These are phyloP conservation scores for Tethya wilhelma DNA, from an alignment of 37 sponge, comb jelly and placozoan genomes.

Conservation along the genomic window DNA sequence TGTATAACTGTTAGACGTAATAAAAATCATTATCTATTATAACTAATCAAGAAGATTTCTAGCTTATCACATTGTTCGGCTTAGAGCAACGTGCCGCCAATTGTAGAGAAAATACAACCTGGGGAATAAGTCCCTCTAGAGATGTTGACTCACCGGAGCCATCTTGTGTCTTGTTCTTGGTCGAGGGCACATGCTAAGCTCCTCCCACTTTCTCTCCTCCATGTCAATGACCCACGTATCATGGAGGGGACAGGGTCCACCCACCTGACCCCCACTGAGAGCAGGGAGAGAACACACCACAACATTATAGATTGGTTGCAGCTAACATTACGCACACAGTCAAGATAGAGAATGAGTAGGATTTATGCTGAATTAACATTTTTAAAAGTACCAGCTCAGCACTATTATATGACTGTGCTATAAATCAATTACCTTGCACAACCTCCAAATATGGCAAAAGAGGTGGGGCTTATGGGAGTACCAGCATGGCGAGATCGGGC, in stretches of 20 bases:
- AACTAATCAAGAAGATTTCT: no score
- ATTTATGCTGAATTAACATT: no score
- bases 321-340: neutral
- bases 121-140: no score
- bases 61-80: no score
- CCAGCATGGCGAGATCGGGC: conserved; percentile 59
- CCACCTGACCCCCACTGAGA: conserved; percentile 60
- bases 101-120: no score
- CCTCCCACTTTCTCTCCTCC: conserved; percentile 1
- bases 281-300: no score
- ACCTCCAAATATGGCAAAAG: conserved; percentile 70
- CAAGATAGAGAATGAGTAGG: no score
- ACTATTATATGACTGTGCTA: no score
- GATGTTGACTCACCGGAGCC: conserved; percentile 24
- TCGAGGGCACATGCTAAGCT: conserved; percentile 14
- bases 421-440: conserved; percentile 74
- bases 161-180: neutral
- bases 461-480: conserved; percentile 16
- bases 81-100: no score
- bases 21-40: no score
- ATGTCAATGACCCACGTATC: conserved; percentile 27
- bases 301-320: neutral
- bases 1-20: no score
- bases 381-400: no score
- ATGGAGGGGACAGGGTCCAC: conserved; percentile 57